Conservation (phyloP, 1,140 invertebrate species). For the Hylyphantes graminicola region DNA sequence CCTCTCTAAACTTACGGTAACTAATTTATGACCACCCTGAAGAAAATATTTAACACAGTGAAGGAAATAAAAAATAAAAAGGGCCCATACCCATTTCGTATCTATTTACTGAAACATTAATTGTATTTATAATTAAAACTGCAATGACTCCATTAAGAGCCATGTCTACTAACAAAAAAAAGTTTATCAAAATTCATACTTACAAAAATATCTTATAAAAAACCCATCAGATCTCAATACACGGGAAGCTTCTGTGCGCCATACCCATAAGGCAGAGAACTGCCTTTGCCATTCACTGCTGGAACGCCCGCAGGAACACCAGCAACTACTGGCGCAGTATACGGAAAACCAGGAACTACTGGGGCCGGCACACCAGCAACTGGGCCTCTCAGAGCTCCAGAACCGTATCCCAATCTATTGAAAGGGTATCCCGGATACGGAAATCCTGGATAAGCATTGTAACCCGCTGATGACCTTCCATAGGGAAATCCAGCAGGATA, state of each 20-base stretch:
- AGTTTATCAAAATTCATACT: too few species aligned
- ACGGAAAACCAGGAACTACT: slow-evolving; percentile 4
- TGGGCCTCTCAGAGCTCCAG: slow-evolving; percentile 18
- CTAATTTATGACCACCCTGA: too few species aligned
- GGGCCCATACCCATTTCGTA: too few species aligned
- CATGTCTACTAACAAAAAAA: too few species aligned
- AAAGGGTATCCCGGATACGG: neutral
- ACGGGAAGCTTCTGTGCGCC: neutral
- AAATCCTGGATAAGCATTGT: neutral
- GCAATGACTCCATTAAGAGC: too few species aligned
- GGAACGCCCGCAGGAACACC: neutral
- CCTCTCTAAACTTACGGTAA: too few species aligned
- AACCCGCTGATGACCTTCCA: neutral
- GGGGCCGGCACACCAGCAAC: neutral
- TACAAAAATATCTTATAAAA: neutral
- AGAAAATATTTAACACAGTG: too few species aligned
- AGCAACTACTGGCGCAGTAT: neutral
- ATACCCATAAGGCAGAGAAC: slow-evolving; percentile 20
- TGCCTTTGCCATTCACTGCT: slow-evolving; percentile 17
- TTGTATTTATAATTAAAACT: too few species aligned
- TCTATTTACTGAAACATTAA: too few species aligned
- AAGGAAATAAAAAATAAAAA: too few species aligned
- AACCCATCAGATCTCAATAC: neutral
- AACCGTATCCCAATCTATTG: slow-evolving; percentile 9
- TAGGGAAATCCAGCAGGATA: slow-evolving; percentile 10